A percentile compares a stretch with the other conserved stretches of the same genome.
These are phyloP conservation scores for Cabera pusaria DNA, from an alignment of 2,888 invertebrate genomes.

Conservation along the genomic window DNA sequence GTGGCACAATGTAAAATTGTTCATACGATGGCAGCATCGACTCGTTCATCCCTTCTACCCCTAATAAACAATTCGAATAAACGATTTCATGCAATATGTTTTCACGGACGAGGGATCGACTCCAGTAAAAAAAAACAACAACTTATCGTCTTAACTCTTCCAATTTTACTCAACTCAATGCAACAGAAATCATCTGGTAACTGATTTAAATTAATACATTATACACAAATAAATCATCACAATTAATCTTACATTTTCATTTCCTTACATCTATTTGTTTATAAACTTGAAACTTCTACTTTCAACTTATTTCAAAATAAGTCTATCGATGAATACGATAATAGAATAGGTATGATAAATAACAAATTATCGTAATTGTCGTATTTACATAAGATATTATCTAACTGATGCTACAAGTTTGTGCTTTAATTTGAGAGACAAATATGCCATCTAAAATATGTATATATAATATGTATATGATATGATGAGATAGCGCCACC, in stretches of 20 bases:
- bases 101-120: constrained; percentile 60
- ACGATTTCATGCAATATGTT: constrained; percentile 32
- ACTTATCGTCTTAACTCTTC: constrained; percentile 66
- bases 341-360: constrained; percentile 79
- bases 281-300: constrained; percentile 72
- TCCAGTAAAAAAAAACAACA: constrained; percentile 73
- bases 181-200: constrained; percentile 79
- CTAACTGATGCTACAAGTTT: constrained; percentile 68
- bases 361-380: constrained; percentile 72
- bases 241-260: constrained; percentile 61
- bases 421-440: constrained; percentile 70
- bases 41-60: constrained; percentile 65
- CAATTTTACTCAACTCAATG: constrained; percentile 77
- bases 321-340: constrained; percentile 72
- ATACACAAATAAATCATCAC: constrained; percentile 74
- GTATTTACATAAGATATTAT: constrained; percentile 73
- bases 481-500: constrained; percentile 25
- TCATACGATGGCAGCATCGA: constrained; percentile 45
- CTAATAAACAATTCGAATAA: constrained; percentile 53
- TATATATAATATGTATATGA: constrained; percentile 38
- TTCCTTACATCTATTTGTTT: constrained; percentile 61
- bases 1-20: too few relatives aligned
- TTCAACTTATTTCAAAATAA: constrained; percentile 76
- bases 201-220: constrained; percentile 77
- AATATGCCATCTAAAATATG: constrained; percentile 65